Conservation (phyloP, 2,888 invertebrate genomes). For the Thera obeliscata region DNA sequence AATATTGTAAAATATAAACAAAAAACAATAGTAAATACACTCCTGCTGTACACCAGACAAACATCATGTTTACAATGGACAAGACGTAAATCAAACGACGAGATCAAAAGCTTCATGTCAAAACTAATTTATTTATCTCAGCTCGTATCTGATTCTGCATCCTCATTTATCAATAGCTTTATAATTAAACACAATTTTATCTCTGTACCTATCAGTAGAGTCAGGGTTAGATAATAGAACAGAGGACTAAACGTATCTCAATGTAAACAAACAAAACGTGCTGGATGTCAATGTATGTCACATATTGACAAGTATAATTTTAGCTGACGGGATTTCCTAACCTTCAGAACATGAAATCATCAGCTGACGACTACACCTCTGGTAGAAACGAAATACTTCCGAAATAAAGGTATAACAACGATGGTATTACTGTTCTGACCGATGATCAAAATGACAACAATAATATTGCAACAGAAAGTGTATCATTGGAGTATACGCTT, state of each 20-base stretch:
- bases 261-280: constrained; percentile 26
- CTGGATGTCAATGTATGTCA: constrained; percentile 8
- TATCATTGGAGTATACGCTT: not conserved
- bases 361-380: not conserved
- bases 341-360: constrained; percentile 16
- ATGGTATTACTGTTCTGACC: not conserved
- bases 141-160: not conserved
- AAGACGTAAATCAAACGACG: constrained; percentile 43
- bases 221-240: constrained; percentile 8
- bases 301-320: constrained; percentile 24
- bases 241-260: constrained; percentile 8
- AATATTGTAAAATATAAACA: not conserved
- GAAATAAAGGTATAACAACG: not conserved
- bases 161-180: constrained; percentile 4
- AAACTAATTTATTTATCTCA: constrained; percentile 34
- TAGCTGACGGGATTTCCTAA: constrained; percentile 25
- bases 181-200: not conserved
- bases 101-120: constrained; percentile 41
- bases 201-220: not conserved
- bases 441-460: not conserved
- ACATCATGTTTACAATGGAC: constrained; percentile 43
- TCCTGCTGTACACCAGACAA: constrained; percentile 28
- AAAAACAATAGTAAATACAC: not conserved
- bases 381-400: not conserved
- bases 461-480: not conserved